Conservation (phyloP, 1,140 invertebrate species). For the Sarcophaga peregrina region DNA sequence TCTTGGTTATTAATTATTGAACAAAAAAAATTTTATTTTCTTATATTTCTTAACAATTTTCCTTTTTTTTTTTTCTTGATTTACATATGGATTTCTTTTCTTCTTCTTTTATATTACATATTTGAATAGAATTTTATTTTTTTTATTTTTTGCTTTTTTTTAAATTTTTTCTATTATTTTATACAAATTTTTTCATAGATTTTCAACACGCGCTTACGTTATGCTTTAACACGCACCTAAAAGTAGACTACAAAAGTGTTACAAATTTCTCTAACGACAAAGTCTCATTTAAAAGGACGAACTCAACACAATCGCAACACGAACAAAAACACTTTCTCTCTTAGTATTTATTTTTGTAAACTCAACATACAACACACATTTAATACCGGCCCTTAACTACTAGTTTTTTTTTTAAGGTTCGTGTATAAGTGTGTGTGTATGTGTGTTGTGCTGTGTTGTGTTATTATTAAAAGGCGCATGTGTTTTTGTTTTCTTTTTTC, state of each 20-base stretch:
- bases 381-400: slow-evolving; percentile 12
- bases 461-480: neutral
- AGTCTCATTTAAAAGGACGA: neutral
- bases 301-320: neutral
- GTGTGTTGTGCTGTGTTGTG: neutral
- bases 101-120: slow-evolving; percentile 1
- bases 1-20: neutral
- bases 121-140: slow-evolving; percentile 1
- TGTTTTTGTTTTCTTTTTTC: neutral
- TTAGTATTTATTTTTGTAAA: no score
- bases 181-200: slow-evolving; percentile 29
- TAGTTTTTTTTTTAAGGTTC: neutral
- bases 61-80: slow-evolving; percentile 22
- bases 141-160: slow-evolving; percentile 26
- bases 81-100: slow-evolving; percentile 4
- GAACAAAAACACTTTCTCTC: slow-evolving; percentile 6
- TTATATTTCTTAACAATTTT: neutral
- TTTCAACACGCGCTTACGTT: slow-evolving; percentile 46
- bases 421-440: neutral
- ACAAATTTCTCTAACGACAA: slow-evolving; percentile 44
- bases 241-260: slow-evolving; percentile 62
- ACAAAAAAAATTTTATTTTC: neutral
- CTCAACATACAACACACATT: neutral
- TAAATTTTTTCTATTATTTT: slow-evolving; percentile 7
- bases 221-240: slow-evolving; percentile 62